Base-by-base conservation (phyloP, 2,113 vertebrate genomes). In the Oxygymnocypris stewartii region DNA sequence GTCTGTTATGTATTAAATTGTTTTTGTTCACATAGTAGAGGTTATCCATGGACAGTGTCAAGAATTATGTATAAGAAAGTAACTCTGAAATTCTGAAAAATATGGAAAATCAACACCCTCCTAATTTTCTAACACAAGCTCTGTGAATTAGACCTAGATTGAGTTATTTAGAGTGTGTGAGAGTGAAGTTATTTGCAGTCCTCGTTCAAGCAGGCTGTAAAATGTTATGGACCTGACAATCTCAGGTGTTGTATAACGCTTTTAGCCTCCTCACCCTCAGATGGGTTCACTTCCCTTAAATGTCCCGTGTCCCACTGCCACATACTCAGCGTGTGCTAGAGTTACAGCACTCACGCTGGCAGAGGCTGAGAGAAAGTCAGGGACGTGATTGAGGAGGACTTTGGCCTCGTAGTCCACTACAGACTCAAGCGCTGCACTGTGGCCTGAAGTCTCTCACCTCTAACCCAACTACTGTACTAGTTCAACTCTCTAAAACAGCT, bases 311-410 rank as follows among this genome's bases (percentile, higher is more conserved):
- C 91, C 90, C 90, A 87, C 87, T 82, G 90, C 89, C 86, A 90
- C 90, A 94, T 92, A 93, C 94, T 95, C 94, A 93, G 88, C 89
- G 88, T 90, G 90, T 88, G 89, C 92, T 95, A 87, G 91, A 90
- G 92, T 95, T 95, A 93, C 94, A 90, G 82, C 49, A 94, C 94
- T 95, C 92, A 94, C 93, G 91, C 91, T 90, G 90, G 86, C 89
- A 89, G 80, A 84, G 87, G 76, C 90, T 65, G 79, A 88, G 90
- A 89, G 91, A 89, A 86, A 90, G 90, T 90, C 90, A 89, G 92
- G 91, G 91, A 94, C 89, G 92, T 91, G 93, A 93, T 93, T 91
- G 92, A 92, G 92, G 92, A 91, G 88, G 91, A 93, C 91, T 90
- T 90, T 91, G 91, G 44, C 63, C 44, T 82, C 63, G 11, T 69